Percentiles rank a stretch among this genome's conserved stretches.
phyloP scores from a whole-genome alignment of 1,140 invertebrate genomes.

The Heliconius himera region DNA sequence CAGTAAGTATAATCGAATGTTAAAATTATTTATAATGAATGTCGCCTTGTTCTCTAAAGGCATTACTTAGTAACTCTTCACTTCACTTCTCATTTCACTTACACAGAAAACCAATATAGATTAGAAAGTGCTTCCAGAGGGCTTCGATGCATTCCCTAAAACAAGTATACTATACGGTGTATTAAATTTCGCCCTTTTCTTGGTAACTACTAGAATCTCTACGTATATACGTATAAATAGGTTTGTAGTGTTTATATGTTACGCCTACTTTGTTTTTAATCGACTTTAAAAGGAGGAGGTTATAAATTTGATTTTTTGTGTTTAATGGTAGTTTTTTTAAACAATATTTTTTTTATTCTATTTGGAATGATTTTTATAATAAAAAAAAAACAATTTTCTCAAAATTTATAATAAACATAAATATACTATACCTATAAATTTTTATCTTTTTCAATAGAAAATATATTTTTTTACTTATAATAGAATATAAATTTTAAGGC shows the following conservation, averaged over 20 bases:
- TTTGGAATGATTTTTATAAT: too few relatives aligned
- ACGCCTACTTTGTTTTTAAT: neutral
- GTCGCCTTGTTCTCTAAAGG: neutral
- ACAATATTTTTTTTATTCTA: too few relatives aligned
- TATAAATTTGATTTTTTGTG: too few relatives aligned
- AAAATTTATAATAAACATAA: too few relatives aligned
- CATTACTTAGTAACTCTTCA: neutral
- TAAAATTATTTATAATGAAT: neutral
- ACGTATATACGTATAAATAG: neutral
- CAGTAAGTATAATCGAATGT: neutral
- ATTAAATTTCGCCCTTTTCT: conserved; percentile 11
- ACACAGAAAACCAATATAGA: conserved; percentile 16
- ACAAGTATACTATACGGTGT: conserved; percentile 20
- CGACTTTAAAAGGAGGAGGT: too few relatives aligned
- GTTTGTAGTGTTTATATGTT: neutral
- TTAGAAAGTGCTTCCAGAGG: conserved; percentile 24
- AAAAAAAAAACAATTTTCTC: too few relatives aligned
- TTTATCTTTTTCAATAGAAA: too few relatives aligned
- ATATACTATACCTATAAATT: too few relatives aligned
- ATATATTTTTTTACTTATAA: too few relatives aligned
- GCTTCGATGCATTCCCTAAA: conserved; percentile 24
- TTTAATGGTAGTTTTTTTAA: too few relatives aligned
- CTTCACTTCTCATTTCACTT: neutral
- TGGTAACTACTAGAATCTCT: neutral
- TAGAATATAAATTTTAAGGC: too few relatives aligned